Base-by-base conservation (phyloP, 2,888 invertebrate species). In the Acanthacorydalis orientalis region DNA sequence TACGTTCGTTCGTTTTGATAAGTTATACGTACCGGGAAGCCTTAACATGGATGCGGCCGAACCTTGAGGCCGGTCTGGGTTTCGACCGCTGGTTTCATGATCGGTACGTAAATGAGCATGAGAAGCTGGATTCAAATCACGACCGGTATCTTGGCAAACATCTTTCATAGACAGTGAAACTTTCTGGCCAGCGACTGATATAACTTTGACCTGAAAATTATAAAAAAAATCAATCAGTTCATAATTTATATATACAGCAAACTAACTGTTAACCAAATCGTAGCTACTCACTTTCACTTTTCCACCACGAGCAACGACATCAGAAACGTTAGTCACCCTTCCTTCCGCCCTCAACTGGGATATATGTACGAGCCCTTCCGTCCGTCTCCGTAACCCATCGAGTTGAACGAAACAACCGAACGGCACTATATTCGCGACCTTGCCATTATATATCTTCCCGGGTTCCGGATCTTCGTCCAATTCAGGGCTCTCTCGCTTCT, bases 401-500 rank as follows among this genome's bases (percentile, higher is more conserved):
- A 98, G 70, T 66, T 95, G 92, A 0, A 96, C 91, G 64, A 98
- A 98, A 62, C 96, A 96, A 1, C 98, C 98, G 67, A 97, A 99
- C n/a, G 88, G 84, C 46, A 95, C 92, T 53, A 96, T 87, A 58
- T 91, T 96, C 1, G 91, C 89, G 0, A 98, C 91, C 65, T 89
- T 85, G 0, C 95, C 98, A 52, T 77, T 77, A 62, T 95, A 97
- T 54, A 98, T 90, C 76, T 83, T 84, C 0, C 85, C 86, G 4
- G 82, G 73, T 54, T 84, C 80, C 1, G 86, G 86, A 53, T 70
- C 70, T 48, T 69, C 65, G 31, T 45, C 35, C 8, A 51, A 11
- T 48, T 73, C 73, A 33, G 73, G 73, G 55, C 68, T 75, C 54
- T 55, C 58, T 49, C 56, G 23, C 49, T 53, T 56, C 38, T 16